Base-by-base conservation (phyloP, 2,797 vertebrate species). In the Alfaro cultratus region DNA sequence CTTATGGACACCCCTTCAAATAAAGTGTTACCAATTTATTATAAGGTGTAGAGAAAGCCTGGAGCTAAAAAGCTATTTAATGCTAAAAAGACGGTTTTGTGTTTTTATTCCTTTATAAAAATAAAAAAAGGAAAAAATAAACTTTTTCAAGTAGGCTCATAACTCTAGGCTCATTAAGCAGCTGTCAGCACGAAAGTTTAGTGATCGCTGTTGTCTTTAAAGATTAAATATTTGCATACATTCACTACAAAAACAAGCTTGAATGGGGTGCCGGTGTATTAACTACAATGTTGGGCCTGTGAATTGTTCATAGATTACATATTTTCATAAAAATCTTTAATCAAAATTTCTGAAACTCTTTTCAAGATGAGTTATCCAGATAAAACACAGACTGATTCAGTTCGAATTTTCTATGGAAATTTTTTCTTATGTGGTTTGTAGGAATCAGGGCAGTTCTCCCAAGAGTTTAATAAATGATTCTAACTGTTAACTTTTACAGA, bases 401-500 rank as follows among this genome's bases (percentile, higher is more conserved):
- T 45, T 9, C 7, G 7, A 9, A 16, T 46, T 71, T 45, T 45
- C 2, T n/a, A 2, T 68, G 11, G 5, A 13, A 23, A 3, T 0
- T 4, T 11, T 41, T 39, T 31, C 1, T 18, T 39, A 68, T 53
- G 34, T 29, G 3, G n/a, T 41, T 39, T 39, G 26, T 23, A 23
- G 15, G 13, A 80, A 78, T 31, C 21, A 75, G 74, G 75, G 83
- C 74, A 53, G 31, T 74, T 77, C n/a, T 68, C 74, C 74, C 34
- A 5, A 29, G 23, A 76, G 46, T 55, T 51, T 70, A 15, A 43
- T 45, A 71, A 45, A 45, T 71, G 6, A 29, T 45, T 39, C 5
- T 39, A 16, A 18, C n/a, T 43, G 1, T 77, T 84, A 64, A 13
- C 41, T 81, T n/a, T 68, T 85, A 53, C 91, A 99, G 98, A 99